These are phyloP conservation scores for Daktulosphaira vitifoliae DNA, from an alignment of 1,140 invertebrate species.

Conservation along the genomic window DNA sequence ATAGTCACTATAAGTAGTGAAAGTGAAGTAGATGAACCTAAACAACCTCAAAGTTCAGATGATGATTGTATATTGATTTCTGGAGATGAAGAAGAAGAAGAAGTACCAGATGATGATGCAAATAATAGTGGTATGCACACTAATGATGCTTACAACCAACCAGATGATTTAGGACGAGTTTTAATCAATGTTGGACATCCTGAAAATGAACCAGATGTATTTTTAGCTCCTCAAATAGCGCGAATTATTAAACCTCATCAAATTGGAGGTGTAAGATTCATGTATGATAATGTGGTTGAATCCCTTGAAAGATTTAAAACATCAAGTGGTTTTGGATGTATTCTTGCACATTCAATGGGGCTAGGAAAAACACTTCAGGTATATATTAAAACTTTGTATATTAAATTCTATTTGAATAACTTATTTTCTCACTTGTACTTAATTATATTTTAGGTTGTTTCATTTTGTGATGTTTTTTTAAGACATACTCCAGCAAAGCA, in stretches of 20 bases:
- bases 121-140: conserved; percentile 67
- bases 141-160: conserved; percentile 84
- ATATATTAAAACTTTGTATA: conserved; percentile 5
- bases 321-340: conserved; percentile 92
- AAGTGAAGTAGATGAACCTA: conserved; percentile 28
- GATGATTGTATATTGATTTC: conserved; percentile 75
- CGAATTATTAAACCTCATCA: conserved; percentile 92
- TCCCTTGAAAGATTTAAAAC: conserved; percentile 76
- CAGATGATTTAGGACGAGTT: conserved; percentile 84
- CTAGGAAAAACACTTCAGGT: conserved; percentile 96
- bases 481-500: conserved; percentile 78
- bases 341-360: conserved; percentile 98
- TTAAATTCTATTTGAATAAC: background rate
- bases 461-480: conserved; percentile 93
- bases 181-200: conserved; percentile 95
- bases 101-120: conserved; percentile 53
- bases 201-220: conserved; percentile 84
- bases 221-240: conserved; percentile 84
- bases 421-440: background rate
- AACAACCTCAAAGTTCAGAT: conserved; percentile 43
- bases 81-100: conserved; percentile 50
- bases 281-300: conserved; percentile 95
- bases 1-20: conserved; percentile 25
- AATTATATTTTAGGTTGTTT: conserved; percentile 54
- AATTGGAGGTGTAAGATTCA: conserved; percentile 87